phyloP scores from a whole-genome alignment of 2,113 vertebrate species.

The Chlorodrepanis virens region DNA sequence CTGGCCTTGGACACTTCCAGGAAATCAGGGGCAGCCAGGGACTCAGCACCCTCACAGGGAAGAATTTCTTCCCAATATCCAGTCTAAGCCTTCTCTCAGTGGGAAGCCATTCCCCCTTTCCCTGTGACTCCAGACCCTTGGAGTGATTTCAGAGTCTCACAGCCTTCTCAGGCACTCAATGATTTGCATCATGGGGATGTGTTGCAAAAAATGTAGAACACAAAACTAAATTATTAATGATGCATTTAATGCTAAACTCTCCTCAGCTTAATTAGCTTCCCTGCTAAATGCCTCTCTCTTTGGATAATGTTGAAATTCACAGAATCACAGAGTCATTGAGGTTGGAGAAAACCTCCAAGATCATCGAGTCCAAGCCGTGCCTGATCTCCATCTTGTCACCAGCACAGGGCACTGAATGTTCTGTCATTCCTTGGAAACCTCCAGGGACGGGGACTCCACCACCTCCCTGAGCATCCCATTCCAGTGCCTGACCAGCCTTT shows the following conservation, averaged over 20 bases:
- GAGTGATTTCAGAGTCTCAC: not conserved
- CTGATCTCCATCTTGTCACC: not conserved
- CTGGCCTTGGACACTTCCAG: not conserved
- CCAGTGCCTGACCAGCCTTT: not conserved
- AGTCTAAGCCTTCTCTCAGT: not conserved
- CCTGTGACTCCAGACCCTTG: not conserved
- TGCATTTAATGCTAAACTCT: not conserved
- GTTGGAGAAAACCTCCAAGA: not conserved
- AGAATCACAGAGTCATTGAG: fast-evolving
- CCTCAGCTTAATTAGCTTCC: not conserved
- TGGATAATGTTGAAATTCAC: not conserved
- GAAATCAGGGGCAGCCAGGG: not conserved
- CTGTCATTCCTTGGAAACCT: not conserved
- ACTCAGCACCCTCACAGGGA: fast-evolving
- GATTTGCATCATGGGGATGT: fast-evolving
- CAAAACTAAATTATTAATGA: not conserved
- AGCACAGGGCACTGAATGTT: not conserved
- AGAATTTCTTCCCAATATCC: not conserved
- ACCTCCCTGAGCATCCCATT: not conserved
- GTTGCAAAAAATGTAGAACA: not conserved
- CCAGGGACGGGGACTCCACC: not conserved
- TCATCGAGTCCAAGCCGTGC: fast-evolving
- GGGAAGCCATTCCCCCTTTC: not conserved
- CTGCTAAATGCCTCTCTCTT: not conserved
- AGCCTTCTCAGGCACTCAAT: not conserved